Percentiles rank a stretch among this genome's conserved stretches.
These are phyloP conservation scores for Smutsia temminckii DNA, from an alignment of 2,797 vertebrate species.

Conservation along the genomic window DNA sequence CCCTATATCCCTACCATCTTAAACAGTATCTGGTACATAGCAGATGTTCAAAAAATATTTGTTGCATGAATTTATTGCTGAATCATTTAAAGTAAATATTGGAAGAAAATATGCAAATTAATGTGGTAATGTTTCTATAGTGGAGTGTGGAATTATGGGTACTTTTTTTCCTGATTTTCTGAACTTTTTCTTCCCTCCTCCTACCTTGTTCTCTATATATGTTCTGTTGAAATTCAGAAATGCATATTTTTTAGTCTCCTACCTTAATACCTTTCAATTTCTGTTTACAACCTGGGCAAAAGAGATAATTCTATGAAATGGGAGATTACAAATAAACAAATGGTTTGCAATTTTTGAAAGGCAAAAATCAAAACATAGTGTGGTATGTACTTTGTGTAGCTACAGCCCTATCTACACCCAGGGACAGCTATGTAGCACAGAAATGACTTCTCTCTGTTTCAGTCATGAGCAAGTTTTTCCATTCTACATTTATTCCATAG, in stretches of 20 bases:
- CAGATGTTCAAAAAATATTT: not conserved
- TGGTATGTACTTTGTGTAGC: slow-evolving; percentile 4
- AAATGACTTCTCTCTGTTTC: slow-evolving; percentile 73
- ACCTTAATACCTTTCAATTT: not conserved
- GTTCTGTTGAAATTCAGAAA: not conserved
- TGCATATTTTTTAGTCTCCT: not conserved
- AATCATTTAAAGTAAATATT: slow-evolving; percentile 26
- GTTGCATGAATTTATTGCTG: not conserved
- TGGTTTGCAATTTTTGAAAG: slow-evolving; percentile 7
- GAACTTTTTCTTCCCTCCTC: not conserved
- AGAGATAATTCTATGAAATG: not conserved
- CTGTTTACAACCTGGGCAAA: slow-evolving; percentile 15
- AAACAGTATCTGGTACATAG: not conserved
- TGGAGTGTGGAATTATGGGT: not conserved
- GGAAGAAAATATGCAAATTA: not conserved
- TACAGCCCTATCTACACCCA: slow-evolving; percentile 33
- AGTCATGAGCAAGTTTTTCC: slow-evolving; percentile 78
- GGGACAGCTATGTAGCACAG: slow-evolving; percentile 63
- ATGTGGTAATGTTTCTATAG: not conserved
- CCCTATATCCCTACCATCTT: not conserved
- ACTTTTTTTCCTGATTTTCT: not conserved
- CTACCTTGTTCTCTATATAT: not conserved
- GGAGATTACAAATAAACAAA: not conserved
- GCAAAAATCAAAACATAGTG: not conserved
- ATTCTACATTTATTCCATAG: slow-evolving; percentile 79